phyloP scores from a whole-genome alignment of 2,797 vertebrate genomes.

The Myripristis murdjan region DNA sequence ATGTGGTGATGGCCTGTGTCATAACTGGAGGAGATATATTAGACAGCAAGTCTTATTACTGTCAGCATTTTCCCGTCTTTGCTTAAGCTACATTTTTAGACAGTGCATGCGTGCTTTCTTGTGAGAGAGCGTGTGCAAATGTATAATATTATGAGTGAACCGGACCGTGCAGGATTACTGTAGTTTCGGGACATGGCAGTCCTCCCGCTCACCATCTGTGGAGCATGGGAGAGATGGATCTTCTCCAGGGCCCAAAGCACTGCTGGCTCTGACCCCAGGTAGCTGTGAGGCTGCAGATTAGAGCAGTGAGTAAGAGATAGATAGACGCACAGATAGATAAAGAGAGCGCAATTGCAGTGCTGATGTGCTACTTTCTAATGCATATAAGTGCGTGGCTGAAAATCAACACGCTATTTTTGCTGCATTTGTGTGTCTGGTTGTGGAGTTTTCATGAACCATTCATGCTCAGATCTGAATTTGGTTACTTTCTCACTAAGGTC shows the following conservation, averaged over 20 bases:
- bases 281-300: slow-evolving; percentile 57
- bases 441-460: background rate
- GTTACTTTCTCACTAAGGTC: background rate
- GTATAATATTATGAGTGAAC: slow-evolving; percentile 8
- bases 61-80: background rate
- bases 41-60: background rate
- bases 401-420: background rate
- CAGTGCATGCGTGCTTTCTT: background rate
- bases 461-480: slow-evolving; percentile 19
- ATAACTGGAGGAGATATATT: background rate
- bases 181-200: slow-evolving; percentile 59
- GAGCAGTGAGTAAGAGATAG: slow-evolving; percentile 17
- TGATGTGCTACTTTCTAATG: slow-evolving; percentile 31
- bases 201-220: slow-evolving; percentile 58
- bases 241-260: slow-evolving; percentile 62
- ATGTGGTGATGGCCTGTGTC: background rate
- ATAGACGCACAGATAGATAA: background rate
- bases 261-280: slow-evolving; percentile 68
- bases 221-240: slow-evolving; percentile 59
- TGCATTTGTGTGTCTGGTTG: background rate
- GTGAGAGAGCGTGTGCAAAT: slow-evolving; percentile 22
- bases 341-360: slow-evolving; percentile 32
- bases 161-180: slow-evolving; percentile 61
- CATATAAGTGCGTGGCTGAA: slow-evolving; percentile 31
- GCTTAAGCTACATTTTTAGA: background rate